Evolutionary conservation across 2,888 invertebrate genomes (phyloP).

Genomic region (Leucophenga montana): DNA sequence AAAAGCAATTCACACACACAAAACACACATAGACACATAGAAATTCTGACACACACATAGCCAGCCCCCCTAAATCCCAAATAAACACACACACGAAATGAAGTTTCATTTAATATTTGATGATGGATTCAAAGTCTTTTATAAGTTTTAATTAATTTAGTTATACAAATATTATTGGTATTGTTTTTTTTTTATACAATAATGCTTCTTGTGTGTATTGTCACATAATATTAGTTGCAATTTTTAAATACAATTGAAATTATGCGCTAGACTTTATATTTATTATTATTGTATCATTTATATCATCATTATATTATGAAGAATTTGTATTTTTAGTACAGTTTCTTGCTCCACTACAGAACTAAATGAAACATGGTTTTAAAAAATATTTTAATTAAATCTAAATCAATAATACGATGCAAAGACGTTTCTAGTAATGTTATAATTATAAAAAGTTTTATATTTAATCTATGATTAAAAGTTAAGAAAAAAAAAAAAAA

Average conservation of each 20-base stretch:
- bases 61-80: background rate
- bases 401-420: constrained; percentile 57
- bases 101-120: constrained; percentile 24
- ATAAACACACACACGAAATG: constrained; percentile 35
- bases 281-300: background rate
- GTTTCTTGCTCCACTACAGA: constrained; percentile 33
- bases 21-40: constrained; percentile 6
- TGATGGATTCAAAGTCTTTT: constrained; percentile 42
- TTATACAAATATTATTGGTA: background rate
- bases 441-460: constrained; percentile 41
- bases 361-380: constrained; percentile 37
- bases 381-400: constrained; percentile 12
- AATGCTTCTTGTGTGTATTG: constrained; percentile 48
- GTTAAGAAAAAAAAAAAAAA: constrained; percentile 16
- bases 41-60: background rate
- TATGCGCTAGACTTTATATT: background rate
- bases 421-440: constrained; percentile 64
- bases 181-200: constrained; percentile 31
- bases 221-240: background rate
- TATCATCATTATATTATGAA: background rate
- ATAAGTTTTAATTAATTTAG: background rate
- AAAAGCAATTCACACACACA: constrained; percentile 54
- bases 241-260: background rate
- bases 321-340: constrained; percentile 24
- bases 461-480: constrained; percentile 7